A percentile compares a stretch with the other conserved stretches of the same genome.
Evolutionary conservation across 2,113 vertebrate genomes (phyloP).

Genomic region (Dermatemys mawii): DNA sequence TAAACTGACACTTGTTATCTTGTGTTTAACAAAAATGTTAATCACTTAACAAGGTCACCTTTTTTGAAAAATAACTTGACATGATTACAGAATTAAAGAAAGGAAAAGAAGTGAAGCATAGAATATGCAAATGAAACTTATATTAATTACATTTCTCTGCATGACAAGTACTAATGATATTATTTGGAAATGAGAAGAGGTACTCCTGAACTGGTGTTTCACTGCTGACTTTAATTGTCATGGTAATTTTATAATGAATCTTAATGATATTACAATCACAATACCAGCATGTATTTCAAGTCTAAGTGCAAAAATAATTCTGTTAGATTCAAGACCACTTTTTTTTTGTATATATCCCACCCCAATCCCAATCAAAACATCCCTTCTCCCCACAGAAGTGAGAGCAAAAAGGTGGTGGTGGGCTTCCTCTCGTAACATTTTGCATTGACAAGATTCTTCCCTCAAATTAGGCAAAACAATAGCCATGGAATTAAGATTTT

Average conservation of each 20-base stretch:
- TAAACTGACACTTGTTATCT: slow-evolving; percentile 17
- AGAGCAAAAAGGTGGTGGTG: neutral
- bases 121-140: slow-evolving; percentile 73
- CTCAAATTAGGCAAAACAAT: neutral
- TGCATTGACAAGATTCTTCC: fast-evolving
- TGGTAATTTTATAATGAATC: slow-evolving; percentile 41
- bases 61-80: slow-evolving; percentile 46
- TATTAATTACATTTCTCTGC: slow-evolving; percentile 67
- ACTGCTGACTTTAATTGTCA: slow-evolving; percentile 59
- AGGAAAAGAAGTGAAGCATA: slow-evolving; percentile 39
- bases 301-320: slow-evolving; percentile 25
- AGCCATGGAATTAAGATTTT: neutral
- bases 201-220: slow-evolving; percentile 40
- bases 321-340: neutral
- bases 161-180: slow-evolving; percentile 70
- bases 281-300: slow-evolving; percentile 36
- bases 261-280: slow-evolving; percentile 43
- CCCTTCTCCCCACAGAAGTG: neutral
- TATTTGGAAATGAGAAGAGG: slow-evolving; percentile 70
- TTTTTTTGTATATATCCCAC: neutral
- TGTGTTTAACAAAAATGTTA: slow-evolving; percentile 63
- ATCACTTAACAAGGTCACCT: slow-evolving; percentile 60
- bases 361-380: neutral
- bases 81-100: slow-evolving; percentile 70
- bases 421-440: neutral